Conservation (phyloP, 1,140 invertebrate species). For the Muscidifurax raptorellus region DNA sequence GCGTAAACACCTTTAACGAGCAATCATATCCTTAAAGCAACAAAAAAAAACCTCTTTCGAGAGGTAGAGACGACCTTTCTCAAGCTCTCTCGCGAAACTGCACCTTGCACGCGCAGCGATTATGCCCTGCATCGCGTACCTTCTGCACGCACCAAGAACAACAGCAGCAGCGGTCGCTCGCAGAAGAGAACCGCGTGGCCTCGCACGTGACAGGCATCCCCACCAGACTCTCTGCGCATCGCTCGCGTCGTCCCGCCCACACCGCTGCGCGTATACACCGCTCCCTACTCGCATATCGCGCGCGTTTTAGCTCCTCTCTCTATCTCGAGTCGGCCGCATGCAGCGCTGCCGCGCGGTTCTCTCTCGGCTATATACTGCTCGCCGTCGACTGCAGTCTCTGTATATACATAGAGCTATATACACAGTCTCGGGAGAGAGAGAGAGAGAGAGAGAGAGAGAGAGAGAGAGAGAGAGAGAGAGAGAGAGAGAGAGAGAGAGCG, state of each 20-base stretch:
- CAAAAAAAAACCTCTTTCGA: background rate
- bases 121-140: background rate
- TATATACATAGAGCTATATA: background rate
- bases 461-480: background rate
- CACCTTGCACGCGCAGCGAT: background rate
- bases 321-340: conserved; percentile 33
- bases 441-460: background rate
- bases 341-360: conserved; percentile 26
- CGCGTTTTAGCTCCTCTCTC: background rate
- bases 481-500: too few relatives aligned
- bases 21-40: conserved; percentile 24
- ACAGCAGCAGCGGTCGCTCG: background rate
- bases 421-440: too few relatives aligned
- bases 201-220: conserved; percentile 69
- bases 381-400: background rate
- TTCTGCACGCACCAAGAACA: background rate
- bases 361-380: background rate
- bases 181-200: conserved; percentile 65
- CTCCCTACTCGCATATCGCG: background rate
- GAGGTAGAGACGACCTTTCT: conserved; percentile 18
- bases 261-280: conserved; percentile 24
- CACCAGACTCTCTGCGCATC: conserved; percentile 38
- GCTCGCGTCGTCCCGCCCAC: conserved; percentile 62
- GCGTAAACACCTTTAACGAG: background rate
- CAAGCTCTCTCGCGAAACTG: background rate